phyloP scores from a whole-genome alignment of 2,113 vertebrate genomes.

The Spilogale gracilis region DNA sequence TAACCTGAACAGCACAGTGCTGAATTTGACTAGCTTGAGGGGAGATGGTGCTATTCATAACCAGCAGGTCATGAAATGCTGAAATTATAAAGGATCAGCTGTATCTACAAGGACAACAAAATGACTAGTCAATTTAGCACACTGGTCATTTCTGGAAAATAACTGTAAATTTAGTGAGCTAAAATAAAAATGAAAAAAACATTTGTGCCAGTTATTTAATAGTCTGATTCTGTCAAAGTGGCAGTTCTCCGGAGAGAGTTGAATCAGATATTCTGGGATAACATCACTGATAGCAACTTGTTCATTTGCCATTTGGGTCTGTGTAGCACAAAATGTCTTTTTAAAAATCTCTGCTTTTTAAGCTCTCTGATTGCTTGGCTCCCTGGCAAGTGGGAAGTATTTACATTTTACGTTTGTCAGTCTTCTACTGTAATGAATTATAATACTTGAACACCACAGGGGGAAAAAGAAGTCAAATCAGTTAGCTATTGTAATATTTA shows the following conservation, averaged over 20 bases:
- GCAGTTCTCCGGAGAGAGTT: neutral
- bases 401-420: conserved; percentile 16
- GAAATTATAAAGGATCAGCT: neutral
- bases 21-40: neutral
- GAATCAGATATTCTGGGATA: neutral
- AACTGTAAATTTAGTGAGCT: conserved; percentile 28
- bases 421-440: conserved; percentile 1
- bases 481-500: conserved; percentile 46
- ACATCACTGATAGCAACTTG: neutral
- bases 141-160: conserved; percentile 59
- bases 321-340: neutral
- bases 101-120: conserved; percentile 49
- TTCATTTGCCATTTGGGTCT: neutral
- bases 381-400: neutral
- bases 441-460: neutral
- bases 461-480: neutral
- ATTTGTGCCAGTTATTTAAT: neutral
- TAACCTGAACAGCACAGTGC: neutral
- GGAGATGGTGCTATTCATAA: neutral
- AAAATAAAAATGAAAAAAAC: conserved; percentile 46
- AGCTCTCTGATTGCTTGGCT: neutral
- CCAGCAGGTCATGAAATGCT: neutral
- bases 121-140: neutral
- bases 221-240: conserved; percentile 20
- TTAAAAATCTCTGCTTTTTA: neutral